phyloP scores from a whole-genome alignment of 1,140 invertebrate genomes.

The Ceratoteleas bidentatus region DNA sequence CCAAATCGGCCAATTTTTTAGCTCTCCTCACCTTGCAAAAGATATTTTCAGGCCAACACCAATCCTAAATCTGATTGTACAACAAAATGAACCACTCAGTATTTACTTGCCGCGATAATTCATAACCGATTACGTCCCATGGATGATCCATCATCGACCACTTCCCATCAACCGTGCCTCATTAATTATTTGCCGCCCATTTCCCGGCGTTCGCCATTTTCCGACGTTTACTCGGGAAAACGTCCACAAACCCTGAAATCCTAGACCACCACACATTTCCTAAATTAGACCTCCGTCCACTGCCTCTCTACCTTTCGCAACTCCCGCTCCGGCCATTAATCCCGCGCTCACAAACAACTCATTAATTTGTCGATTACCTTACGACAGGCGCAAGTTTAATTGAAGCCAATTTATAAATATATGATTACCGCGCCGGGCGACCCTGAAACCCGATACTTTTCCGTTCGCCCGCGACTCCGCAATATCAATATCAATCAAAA shows the following conservation, averaged over 20 bases:
- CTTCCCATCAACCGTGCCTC: too few relatives aligned
- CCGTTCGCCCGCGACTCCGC: slow-evolving; percentile 23
- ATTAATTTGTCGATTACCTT: slow-evolving; percentile 8
- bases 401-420: slow-evolving; percentile 22
- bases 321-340: not conserved
- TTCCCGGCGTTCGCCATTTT: too few relatives aligned
- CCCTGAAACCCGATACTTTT: slow-evolving; percentile 45
- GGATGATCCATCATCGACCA: too few relatives aligned
- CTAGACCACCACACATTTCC: not conserved
- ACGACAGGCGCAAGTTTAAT: slow-evolving; percentile 4
- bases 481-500: slow-evolving; percentile 52
- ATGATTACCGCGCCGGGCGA: slow-evolving; percentile 16
- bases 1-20: too few relatives aligned
- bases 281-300: not conserved
- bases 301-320: not conserved
- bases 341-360: not conserved
- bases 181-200: too few relatives aligned
- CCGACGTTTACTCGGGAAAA: too few relatives aligned
- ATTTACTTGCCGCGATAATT: too few relatives aligned
- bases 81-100: too few relatives aligned
- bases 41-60: too few relatives aligned
- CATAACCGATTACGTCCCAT: too few relatives aligned
- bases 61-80: too few relatives aligned
- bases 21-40: too few relatives aligned
- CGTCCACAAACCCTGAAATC: not conserved